phyloP scores from a whole-genome alignment of 2,888 invertebrate species.

The Ochropleura plecta region DNA sequence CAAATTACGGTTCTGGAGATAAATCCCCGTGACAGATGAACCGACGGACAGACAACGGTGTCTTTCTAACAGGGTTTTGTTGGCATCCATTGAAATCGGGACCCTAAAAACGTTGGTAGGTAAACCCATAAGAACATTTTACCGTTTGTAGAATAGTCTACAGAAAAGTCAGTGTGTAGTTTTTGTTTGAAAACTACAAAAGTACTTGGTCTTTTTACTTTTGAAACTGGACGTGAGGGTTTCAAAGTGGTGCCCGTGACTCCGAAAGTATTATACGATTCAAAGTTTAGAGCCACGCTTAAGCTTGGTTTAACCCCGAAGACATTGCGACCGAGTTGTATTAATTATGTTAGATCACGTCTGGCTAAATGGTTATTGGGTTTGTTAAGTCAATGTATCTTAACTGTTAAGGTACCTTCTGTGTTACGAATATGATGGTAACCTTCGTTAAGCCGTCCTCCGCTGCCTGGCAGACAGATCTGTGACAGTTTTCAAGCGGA shows the following conservation, averaged over 20 bases:
- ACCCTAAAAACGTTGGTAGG: not conserved
- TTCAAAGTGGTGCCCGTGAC: slow-evolving; percentile 27
- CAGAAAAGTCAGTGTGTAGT: slow-evolving; percentile 7
- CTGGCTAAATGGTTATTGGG: slow-evolving; percentile 4
- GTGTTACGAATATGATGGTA: not conserved
- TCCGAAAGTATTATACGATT: slow-evolving; percentile 48
- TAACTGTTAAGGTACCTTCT: not conserved
- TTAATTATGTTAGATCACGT: slow-evolving; percentile 56
- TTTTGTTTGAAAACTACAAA: slow-evolving; percentile 33
- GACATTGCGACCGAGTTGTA: not conserved
- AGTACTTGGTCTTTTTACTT: slow-evolving; percentile 45
- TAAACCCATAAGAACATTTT: not conserved
- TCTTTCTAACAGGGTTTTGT: not conserved
- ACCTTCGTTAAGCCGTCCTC: not conserved
- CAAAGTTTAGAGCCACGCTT: slow-evolving; percentile 35
- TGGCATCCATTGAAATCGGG: not conserved
- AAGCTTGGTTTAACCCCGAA: slow-evolving; percentile 28
- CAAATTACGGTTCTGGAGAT: not conserved
- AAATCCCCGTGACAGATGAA: not conserved
- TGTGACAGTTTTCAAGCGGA: slow-evolving; percentile 11
- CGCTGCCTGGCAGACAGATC: not conserved
- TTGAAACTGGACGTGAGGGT: slow-evolving; percentile 41
- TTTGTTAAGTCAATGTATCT: slow-evolving; percentile 21
- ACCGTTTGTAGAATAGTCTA: slow-evolving; percentile 4
- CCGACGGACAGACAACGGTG: not conserved